These are phyloP conservation scores for Drosophila simulans DNA, from an alignment of 1,140 invertebrate genomes.

Conservation along the genomic window DNA sequence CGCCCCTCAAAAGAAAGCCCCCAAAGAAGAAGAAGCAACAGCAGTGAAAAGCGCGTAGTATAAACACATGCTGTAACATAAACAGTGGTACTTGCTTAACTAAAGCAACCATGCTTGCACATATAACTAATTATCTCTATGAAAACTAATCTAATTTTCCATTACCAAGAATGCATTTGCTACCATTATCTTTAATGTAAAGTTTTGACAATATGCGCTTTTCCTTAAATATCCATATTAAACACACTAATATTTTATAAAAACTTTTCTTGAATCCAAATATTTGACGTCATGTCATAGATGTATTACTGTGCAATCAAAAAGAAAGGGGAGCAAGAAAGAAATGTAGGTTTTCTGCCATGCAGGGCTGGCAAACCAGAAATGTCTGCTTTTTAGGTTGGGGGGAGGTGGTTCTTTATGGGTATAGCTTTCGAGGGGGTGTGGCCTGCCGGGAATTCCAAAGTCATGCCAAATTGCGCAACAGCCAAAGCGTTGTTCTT, in stretches of 20 bases:
- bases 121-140: no score
- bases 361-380: constrained; percentile 45
- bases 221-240: background rate
- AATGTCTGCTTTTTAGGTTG: constrained; percentile 33
- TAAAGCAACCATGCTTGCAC: background rate
- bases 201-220: no score
- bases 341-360: constrained; percentile 56
- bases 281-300: background rate
- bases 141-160: no score
- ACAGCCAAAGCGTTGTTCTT: constrained; percentile 55
- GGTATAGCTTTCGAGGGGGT: constrained; percentile 9
- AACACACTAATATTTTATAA: no score
- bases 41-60: constrained; percentile 56
- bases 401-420: constrained; percentile 13
- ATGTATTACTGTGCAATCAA: constrained; percentile 19
- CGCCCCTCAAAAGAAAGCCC: constrained; percentile 30
- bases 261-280: background rate
- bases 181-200: no score
- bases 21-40: constrained; percentile 30
- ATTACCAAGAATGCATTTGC: no score
- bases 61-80: constrained; percentile 65
- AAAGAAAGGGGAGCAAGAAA: constrained; percentile 25
- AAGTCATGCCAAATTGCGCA: constrained; percentile 76
- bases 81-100: constrained; percentile 18
- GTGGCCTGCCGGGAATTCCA: constrained; percentile 56